Conservation (phyloP, 2,797 vertebrate genomes). For the Lycodopsis pacificus region DNA sequence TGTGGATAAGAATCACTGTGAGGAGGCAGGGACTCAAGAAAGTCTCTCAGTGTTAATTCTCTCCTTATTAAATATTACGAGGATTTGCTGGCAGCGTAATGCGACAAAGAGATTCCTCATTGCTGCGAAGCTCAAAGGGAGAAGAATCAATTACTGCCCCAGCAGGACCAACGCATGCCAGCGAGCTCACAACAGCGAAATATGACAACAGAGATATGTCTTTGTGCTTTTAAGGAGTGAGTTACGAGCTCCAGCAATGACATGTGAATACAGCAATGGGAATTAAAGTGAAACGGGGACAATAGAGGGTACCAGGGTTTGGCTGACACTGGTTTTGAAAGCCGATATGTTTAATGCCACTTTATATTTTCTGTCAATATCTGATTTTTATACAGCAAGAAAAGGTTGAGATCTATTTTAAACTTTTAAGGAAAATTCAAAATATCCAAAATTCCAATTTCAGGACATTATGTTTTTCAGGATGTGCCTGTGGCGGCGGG, state of each 20-base stretch:
- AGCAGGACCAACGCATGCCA: slow-evolving; percentile 17
- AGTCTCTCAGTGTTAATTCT: slow-evolving; percentile 59
- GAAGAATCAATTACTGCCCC: slow-evolving; percentile 48
- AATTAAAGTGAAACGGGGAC: slow-evolving; percentile 13
- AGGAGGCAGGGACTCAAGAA: slow-evolving; percentile 44
- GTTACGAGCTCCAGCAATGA: slow-evolving; percentile 6
- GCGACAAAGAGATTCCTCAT: slow-evolving; percentile 45
- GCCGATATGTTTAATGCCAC: neutral
- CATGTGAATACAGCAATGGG: slow-evolving; percentile 4
- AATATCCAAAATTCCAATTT: neutral
- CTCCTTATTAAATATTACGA: slow-evolving; percentile 65
- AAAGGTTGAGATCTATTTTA: neutral
- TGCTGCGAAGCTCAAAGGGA: slow-evolving; percentile 34
- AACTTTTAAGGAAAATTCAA: neutral
- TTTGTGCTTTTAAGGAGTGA: slow-evolving; percentile 31
- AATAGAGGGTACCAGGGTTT: neutral
- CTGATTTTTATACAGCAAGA: neutral
- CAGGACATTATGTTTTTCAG: slow-evolving; percentile 52
- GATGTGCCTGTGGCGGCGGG: slow-evolving; percentile 81
- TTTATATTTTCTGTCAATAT: neutral
- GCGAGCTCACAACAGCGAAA: slow-evolving; percentile 22
- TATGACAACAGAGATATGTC: slow-evolving; percentile 35
- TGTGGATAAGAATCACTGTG: slow-evolving; percentile 37
- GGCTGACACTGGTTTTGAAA: neutral
- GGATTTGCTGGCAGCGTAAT: slow-evolving; percentile 52